Percentiles rank a stretch among this genome's conserved stretches.
phyloP scores from a whole-genome alignment of 2,888 invertebrate species.

The Netelia fuscicornis region DNA sequence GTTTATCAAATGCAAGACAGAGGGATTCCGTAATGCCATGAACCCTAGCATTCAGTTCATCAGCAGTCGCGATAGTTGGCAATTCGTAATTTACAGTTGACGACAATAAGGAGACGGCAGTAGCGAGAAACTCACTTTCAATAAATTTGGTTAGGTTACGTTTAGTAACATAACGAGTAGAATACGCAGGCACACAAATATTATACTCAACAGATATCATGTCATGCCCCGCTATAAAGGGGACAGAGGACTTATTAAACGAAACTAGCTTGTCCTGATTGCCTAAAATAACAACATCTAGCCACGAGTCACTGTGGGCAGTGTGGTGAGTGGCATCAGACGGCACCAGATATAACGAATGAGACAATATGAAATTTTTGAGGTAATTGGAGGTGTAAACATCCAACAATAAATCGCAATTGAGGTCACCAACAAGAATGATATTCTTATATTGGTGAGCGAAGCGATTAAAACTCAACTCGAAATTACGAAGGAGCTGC shows the following conservation, averaged over 20 bases:
- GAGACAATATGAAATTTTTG: background rate
- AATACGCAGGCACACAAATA: background rate
- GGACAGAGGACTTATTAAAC: background rate
- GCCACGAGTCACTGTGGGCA: background rate
- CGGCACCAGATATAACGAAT: background rate
- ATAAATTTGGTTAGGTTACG: background rate
- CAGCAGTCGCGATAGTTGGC: too few species aligned
- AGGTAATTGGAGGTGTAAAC: background rate
- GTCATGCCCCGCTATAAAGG: constrained; percentile 34
- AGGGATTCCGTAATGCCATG: background rate
- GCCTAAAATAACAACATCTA: constrained; percentile 13
- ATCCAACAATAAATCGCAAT: background rate
- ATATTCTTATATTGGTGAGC: background rate
- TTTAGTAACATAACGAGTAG: background rate
- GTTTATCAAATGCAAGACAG: background rate
- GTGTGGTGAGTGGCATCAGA: constrained; percentile 9
- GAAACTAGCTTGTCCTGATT: background rate
- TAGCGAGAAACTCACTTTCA: background rate
- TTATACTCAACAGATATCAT: background rate
- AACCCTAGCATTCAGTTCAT: background rate
- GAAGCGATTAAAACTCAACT: background rate
- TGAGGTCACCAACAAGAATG: background rate
- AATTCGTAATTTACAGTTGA: too few species aligned
- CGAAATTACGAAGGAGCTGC: background rate
- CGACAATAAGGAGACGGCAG: too few species aligned